Evolutionary conservation across 1,140 invertebrate genomes (phyloP), one percentile per base, ranked within the genome.

Genomic region (Drosophila oshimai): DNA sequence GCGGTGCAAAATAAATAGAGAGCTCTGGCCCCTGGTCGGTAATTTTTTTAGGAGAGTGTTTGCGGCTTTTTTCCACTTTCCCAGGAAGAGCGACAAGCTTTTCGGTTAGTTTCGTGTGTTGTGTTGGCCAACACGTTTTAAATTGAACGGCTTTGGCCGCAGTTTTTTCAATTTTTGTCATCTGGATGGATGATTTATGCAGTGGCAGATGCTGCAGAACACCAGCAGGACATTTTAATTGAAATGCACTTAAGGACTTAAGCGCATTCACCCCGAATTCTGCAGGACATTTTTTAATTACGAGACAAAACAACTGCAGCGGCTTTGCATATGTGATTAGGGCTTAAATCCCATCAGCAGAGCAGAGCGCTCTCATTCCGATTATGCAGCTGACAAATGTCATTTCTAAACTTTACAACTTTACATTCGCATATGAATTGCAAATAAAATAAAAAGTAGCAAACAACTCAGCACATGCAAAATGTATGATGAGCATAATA

Each of bases 161-260:
- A 33, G 18, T 29, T 74, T 42, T 50, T 64, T 24, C 20, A 37
- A 28, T 39, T 44, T 54, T 13, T 77, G 54, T 50, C 42, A 61
- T 50, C 39, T 62, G 42, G 42, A 54, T 67, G 47, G 57, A 54
- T 84, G 74, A 84, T 74, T 83, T 83, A 84, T 71, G 71, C 72
- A 75, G 49, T 39, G 49, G 61, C 54, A 44, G 55, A 65, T 61
- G 39, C 31, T 44, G 9, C 22, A 9, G 18, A 6, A 6, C 22
- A 31, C 2, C 26, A 37, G 51, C 28, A 60, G 26, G 45, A 69
- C 49, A 55, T 75, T 84, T 74, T 86, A 84, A 86, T 80, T 80
- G 75, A 86, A 84, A 75, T 86, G 75, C 80, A 84, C 75, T 86
- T 84, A 75, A 68, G 71, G 83, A 58, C 75, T 86, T 71, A 84